Base-by-base conservation (phyloP, 2,113 vertebrate genomes). In the Nesoenas mayeri region DNA sequence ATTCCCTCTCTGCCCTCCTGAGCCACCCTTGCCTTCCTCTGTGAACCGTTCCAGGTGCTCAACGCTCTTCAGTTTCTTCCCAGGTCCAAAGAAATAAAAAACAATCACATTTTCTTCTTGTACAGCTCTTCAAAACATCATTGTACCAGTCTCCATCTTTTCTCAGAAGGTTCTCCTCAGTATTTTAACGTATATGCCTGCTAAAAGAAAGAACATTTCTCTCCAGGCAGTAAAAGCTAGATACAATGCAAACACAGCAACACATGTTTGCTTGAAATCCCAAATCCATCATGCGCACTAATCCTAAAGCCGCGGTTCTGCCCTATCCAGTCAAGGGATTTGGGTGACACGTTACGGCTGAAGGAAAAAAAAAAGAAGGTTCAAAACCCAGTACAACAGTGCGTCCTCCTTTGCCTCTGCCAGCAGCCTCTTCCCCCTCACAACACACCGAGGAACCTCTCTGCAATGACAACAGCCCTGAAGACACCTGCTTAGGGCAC, bases 201-300 rank as follows among this genome's bases (percentile, higher is more conserved):
- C 16, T 15, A 71, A 56, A 72, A 82, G 78, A 60, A 51, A 44
- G 58, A 67, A 60, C 31, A 38, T 51, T 83, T 93, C 86, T 88
- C 88, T 48, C 81, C 9, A 22, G 89, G 79, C 85, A 84, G 83
- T 48, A 88, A 47, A 54, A 86, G 53, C 84, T 21, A 36, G 66
- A 67, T 16, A 71, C 1, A 2, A 83, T 67, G 85, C 84, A 91
- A 95, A 87, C 71, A 79, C 85, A 57, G 95, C 92, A 92, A 96
- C 95, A 97, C 98, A 97, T 98, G 98, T 97, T 94, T 73, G 97
- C 97, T 85, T 96, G 96, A 97, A 98, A 98, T 96, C 97, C 97
- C 98, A 98, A 99, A 98, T 98, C 99, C 98, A 96, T 95, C 81
- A 85, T 77, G 93, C 82, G 96, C 69, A 36, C 93, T 99, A 99